These are phyloP conservation scores for Rhinichthys klamathensis DNA, from an alignment of 2,113 vertebrate species.

Conservation along the genomic window DNA sequence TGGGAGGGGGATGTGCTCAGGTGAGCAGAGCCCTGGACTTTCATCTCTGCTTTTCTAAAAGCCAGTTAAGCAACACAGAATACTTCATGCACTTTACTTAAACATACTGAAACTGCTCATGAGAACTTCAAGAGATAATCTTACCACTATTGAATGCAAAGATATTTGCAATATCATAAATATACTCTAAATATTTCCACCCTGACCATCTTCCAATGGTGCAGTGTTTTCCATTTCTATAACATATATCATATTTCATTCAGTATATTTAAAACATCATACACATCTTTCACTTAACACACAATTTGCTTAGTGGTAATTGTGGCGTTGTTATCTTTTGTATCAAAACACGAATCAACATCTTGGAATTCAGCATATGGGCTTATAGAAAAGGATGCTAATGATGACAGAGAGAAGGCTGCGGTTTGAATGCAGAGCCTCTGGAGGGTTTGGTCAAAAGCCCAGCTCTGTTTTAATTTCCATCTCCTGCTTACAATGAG, in stretches of 20 bases:
- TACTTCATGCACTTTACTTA: not conserved
- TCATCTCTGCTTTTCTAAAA: constrained; percentile 35
- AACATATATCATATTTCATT: not conserved
- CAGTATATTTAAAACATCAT: not conserved
- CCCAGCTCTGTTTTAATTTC: constrained; percentile 40
- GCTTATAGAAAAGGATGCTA: constrained; percentile 14
- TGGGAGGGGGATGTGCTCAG: constrained; percentile 37
- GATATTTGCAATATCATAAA: not conserved
- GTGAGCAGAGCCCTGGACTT: not conserved
- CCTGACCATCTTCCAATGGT: not conserved
- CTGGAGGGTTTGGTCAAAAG: constrained; percentile 38
- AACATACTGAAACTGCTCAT: not conserved
- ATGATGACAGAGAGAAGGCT: not conserved
- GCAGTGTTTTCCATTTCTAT: not conserved
- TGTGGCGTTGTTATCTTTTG: not conserved
- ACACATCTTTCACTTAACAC: constrained; percentile 2
- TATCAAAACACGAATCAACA: not conserved
- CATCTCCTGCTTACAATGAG: constrained; percentile 36
- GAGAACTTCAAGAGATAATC: not conserved
- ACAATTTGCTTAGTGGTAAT: constrained; percentile 1
- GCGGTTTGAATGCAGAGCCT: constrained; percentile 26
- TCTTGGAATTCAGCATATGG: constrained; percentile 12
- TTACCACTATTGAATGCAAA: not conserved
- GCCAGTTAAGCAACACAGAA: constrained; percentile 24
- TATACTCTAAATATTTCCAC: not conserved